Base-by-base conservation (phyloP, 2,797 vertebrate genomes). In the Liparis tanakae region DNA sequence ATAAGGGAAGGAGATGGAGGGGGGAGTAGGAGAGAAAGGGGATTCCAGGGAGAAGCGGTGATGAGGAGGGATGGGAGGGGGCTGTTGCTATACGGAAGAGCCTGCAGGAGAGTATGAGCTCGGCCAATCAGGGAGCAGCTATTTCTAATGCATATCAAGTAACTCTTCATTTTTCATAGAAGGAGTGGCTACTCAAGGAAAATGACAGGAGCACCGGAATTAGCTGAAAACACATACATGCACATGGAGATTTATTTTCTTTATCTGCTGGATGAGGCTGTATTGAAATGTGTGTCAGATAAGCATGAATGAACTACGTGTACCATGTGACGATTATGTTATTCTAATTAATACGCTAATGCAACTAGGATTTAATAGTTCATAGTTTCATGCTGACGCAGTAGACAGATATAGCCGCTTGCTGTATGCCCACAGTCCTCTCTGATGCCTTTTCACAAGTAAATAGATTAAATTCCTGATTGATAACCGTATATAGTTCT, bases 11-110 rank as follows among this genome's bases (percentile, higher is more conserved):
- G 76, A 74, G 74, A 67, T 56, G 41, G 62, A 37, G 50, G 69
- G 33, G 30, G 51, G 61, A n/a, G 34, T 65, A 46, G 37, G 64
- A 34, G 66, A 79, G 69, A 75, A 72, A 61, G 86, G 89, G 88
- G 86, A 83, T 91, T 92, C 88, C 88, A 83, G 84, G 75, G 77
- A 86, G 84, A 84, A 85, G 74, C 82, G 84, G 72, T 66, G 76
- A 85, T 78, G 82, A 79, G 82, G 74, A 82, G 85, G 74, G 85
- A 77, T 83, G 88, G 89, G 90, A 78, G 89, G 91, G 87, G 90
- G 87, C 89, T 95, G 94, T 95, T 95, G 94, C 94, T 94, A 95
- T 91, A 93, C 93, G 90, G 94, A 94, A 94, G 92, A 82, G 88
- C 87, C 91, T 78, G 83, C 83, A 78, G 90, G 87, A 93, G 90